phyloP scores from a whole-genome alignment of 1,140 invertebrate genomes.

The Brachionus calyciflorus region DNA sequence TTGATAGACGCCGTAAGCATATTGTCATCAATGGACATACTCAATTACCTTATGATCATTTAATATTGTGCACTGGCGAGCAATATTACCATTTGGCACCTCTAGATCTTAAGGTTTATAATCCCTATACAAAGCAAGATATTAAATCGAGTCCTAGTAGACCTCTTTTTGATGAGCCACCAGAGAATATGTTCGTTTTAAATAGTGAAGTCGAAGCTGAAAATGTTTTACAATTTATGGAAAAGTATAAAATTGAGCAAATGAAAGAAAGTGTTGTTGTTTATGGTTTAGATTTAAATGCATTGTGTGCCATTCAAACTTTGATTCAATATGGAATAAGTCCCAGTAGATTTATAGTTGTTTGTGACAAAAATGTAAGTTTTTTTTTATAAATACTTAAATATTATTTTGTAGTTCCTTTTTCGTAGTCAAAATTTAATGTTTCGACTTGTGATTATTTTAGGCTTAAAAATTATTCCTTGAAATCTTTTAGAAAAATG shows the following conservation, averaged over 20 bases:
- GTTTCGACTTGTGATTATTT: too few species aligned
- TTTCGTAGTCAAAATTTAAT: too few species aligned
- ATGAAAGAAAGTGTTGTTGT: constrained; percentile 7
- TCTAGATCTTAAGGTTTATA: constrained; percentile 51
- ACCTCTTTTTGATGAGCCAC: constrained; percentile 50
- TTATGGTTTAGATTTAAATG: constrained; percentile 32
- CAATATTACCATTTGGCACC: constrained; percentile 57
- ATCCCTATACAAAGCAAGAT: constrained; percentile 37
- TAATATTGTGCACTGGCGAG: constrained; percentile 56
- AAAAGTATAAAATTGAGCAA: constrained; percentile 46
- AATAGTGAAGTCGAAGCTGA: constrained; percentile 59
- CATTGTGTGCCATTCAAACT: constrained; percentile 17
- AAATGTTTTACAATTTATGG: constrained; percentile 54
- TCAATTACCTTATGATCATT: constrained; percentile 58
- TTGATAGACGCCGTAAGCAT: constrained; percentile 57
- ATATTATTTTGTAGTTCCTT: too few species aligned
- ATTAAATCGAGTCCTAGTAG: constrained; percentile 51
- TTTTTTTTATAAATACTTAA: too few species aligned
- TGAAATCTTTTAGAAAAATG: too few species aligned
- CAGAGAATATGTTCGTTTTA: constrained; percentile 56
- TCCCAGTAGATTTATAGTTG: background rate
- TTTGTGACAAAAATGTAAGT: background rate
- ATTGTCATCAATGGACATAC: constrained; percentile 54
- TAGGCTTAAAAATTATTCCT: too few species aligned
- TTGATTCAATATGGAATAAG: constrained; percentile 4